phyloP scores from a whole-genome alignment of 2,888 invertebrate genomes.

The Aromia moschata region DNA sequence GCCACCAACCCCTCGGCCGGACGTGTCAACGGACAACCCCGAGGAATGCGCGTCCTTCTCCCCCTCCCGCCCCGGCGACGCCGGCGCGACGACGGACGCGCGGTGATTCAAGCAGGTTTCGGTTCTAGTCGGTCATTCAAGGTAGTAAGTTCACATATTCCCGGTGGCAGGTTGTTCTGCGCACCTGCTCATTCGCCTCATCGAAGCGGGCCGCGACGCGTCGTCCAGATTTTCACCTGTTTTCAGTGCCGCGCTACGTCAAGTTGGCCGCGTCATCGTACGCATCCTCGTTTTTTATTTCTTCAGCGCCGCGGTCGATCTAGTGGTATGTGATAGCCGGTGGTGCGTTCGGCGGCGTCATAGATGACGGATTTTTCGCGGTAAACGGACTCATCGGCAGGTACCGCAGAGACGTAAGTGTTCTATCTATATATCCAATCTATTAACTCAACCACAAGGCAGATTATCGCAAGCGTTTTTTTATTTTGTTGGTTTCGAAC shows the following conservation, averaged over 20 bases:
- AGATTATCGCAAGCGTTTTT: background rate
- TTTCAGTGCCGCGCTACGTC: slow-evolving; percentile 20
- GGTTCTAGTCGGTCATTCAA: slow-evolving; percentile 54
- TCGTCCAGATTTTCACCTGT: slow-evolving; percentile 28
- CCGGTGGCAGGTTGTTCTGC: slow-evolving; percentile 45
- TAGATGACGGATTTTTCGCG: background rate
- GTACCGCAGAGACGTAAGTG: slow-evolving; percentile 16
- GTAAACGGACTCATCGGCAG: slow-evolving; percentile 9
- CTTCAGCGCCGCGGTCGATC: background rate
- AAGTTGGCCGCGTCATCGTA: slow-evolving; percentile 4
- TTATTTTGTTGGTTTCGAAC: background rate
- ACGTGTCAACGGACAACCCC: slow-evolving; percentile 4
- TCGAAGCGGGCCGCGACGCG: slow-evolving; percentile 21
- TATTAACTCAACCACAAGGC: too few species aligned
- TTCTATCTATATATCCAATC: too few species aligned
- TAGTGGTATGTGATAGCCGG: background rate
- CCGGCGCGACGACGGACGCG: too few species aligned
- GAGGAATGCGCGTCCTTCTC: slow-evolving; percentile 15
- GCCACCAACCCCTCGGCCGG: background rate
- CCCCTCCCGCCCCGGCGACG: slow-evolving; percentile 2
- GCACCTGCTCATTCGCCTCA: slow-evolving; percentile 35
- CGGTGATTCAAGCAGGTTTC: slow-evolving; percentile 43
- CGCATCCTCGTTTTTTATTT: background rate
- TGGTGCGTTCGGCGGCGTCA: background rate
- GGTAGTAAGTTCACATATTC: slow-evolving; percentile 53